These are phyloP conservation scores for Falco peregrinus DNA, from an alignment of 2,797 vertebrate genomes.

Conservation along the genomic window DNA sequence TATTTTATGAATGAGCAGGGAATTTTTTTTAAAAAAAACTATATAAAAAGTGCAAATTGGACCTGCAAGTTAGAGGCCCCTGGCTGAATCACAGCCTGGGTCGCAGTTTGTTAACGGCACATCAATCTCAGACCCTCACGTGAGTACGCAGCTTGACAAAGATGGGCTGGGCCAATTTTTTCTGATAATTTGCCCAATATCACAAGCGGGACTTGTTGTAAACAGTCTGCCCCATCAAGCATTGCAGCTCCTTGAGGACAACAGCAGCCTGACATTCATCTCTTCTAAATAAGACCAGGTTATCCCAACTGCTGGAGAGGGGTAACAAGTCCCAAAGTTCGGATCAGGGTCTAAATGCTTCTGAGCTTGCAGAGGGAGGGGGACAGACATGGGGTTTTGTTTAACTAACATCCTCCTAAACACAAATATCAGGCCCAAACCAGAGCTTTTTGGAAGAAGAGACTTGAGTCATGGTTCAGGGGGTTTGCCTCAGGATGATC, in stretches of 20 bases:
- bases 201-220: not conserved
- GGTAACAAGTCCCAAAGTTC: not conserved
- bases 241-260: not conserved
- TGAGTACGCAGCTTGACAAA: not conserved
- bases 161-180: not conserved
- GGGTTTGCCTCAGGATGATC: not conserved
- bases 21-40: not conserved
- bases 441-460: not conserved
- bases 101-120: not conserved
- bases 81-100: not conserved
- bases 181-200: not conserved
- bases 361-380: not conserved
- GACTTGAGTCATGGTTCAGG: not conserved
- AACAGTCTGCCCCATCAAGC: not conserved
- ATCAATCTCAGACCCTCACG: not conserved
- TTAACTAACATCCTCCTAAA: not conserved
- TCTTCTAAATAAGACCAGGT: not conserved
- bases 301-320: not conserved
- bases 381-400: not conserved
- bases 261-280: not conserved
- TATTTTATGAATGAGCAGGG: not conserved
- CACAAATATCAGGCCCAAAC: not conserved
- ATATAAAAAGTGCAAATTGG: not conserved
- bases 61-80: not conserved
- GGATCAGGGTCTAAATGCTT: not conserved